Conservation (phyloP, 35 echinoderm and acorn worm species). For the Strongylocentrotus purpuratus region DNA sequence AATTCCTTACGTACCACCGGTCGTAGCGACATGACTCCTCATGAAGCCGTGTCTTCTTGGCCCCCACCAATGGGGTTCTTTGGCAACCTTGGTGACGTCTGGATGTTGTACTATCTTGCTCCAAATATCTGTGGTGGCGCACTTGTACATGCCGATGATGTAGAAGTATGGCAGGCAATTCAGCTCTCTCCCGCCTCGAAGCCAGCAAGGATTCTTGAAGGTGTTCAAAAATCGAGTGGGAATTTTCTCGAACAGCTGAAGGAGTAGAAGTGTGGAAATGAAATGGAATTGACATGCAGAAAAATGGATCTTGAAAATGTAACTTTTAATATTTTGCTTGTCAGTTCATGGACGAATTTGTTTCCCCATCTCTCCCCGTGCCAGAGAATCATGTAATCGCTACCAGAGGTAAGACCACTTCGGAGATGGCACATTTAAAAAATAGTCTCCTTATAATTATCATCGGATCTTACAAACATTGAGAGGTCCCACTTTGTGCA, state of each 20-base stretch:
- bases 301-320: no score
- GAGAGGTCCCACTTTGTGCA: no score
- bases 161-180: slow-evolving; percentile 73
- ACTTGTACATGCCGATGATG: slow-evolving; percentile 64
- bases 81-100: slow-evolving; percentile 46
- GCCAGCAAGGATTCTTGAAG: slow-evolving; percentile 68
- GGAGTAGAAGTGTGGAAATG: background rate
- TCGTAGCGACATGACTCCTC: background rate
- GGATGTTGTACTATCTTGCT: slow-evolving; percentile 63
- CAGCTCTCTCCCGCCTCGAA: background rate
- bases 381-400: no score
- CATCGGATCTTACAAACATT: no score
- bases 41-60: slow-evolving; percentile 55
- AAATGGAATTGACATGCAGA: no score
- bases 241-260: slow-evolving; percentile 41
- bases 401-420: no score
- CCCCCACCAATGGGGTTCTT: slow-evolving; percentile 80
- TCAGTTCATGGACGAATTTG: no score
- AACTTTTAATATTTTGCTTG: no score
- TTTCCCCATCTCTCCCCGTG: no score
- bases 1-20: slow-evolving; percentile 41
- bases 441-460: no score
- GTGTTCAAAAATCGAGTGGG: slow-evolving; percentile 44
- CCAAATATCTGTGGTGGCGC: slow-evolving; percentile 74
- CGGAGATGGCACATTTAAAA: no score